Evolutionary conservation across 2,888 invertebrate species (phyloP), one percentile per base, ranked within the genome.

Genomic region (Harmothoe impar): DNA sequence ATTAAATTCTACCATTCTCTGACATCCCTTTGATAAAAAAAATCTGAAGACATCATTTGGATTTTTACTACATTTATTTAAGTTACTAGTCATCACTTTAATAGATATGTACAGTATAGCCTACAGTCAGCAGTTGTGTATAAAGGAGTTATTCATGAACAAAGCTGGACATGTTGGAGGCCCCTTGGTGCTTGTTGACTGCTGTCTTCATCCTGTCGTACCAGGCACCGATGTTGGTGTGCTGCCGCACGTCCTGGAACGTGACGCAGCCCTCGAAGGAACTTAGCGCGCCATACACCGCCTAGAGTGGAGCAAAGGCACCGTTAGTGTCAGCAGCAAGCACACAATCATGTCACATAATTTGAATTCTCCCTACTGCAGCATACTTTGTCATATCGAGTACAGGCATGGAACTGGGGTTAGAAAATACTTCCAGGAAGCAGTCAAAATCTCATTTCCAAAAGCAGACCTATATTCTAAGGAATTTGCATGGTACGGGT

Each of bases 201-300:
- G 96, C 96, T 62, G 97, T 96, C 94, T 97, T 98, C 95, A 98
- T 97, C 17, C 97, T 96, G 93, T 97, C 96, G 95, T 97, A 99
- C 99, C 99, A 98, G 33, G 95, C 96, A 62, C 97, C 97, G 89
- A 99, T 97, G 89, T 97, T 97, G 0, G 98, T 98, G 91, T 94
- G 92, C 93, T 98, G 96, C 0, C 96, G 93, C 56, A 97, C 96
- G 95, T 99, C 99, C 93, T 97, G 96, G 95, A 99, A 99, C 0
- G 99, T 98, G 72, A 96, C 96, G 94, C 99, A 99, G 0, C 99
- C 99, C 96, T 99, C 98, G 95, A 99, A 98, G 94, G 99, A 98
- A 95, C 97, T 98, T 5, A 99, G 96, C 1, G 98, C 97, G 0
- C 99, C 99, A 95, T 97, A 99, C 0, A 99, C 98, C 0, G 98